Evolutionary conservation across 2,888 invertebrate genomes (phyloP).

Genomic region (Tethea ocularis): DNA sequence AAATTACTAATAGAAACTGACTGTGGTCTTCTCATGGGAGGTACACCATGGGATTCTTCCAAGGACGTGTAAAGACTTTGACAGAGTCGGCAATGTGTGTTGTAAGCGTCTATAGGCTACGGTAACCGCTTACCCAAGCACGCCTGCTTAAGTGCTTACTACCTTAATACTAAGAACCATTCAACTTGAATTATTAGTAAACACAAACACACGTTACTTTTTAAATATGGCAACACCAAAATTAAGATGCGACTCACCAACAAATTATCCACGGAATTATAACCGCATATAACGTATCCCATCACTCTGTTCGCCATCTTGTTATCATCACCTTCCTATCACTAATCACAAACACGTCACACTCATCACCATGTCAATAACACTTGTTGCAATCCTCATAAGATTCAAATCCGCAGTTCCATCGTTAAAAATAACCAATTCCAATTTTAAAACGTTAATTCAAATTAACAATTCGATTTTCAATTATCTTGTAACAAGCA

Average conservation of each 20-base stretch:
- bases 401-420: background rate
- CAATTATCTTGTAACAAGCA: background rate
- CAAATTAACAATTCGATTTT: background rate
- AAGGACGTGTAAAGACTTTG: too few species aligned
- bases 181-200: background rate
- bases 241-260: slow-evolving; percentile 67
- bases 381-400: background rate
- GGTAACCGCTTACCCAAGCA: too few species aligned
- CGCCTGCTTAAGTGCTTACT: too few species aligned
- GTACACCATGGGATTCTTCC: too few species aligned
- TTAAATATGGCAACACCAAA: background rate
- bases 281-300: slow-evolving; percentile 85
- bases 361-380: background rate
- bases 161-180: too few species aligned
- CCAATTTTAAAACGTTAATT: background rate
- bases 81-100: too few species aligned
- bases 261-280: slow-evolving; percentile 83
- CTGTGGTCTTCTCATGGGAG: too few species aligned
- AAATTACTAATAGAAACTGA: too few species aligned
- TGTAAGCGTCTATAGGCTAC: too few species aligned
- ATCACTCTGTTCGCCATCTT: slow-evolving; percentile 79
- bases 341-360: slow-evolving; percentile 25
- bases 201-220: background rate
- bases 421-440: background rate
- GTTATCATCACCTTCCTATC: slow-evolving; percentile 34